Evolutionary conservation across 2,797 vertebrate genomes (phyloP).

Genomic region (Sebastes cheni): DNA sequence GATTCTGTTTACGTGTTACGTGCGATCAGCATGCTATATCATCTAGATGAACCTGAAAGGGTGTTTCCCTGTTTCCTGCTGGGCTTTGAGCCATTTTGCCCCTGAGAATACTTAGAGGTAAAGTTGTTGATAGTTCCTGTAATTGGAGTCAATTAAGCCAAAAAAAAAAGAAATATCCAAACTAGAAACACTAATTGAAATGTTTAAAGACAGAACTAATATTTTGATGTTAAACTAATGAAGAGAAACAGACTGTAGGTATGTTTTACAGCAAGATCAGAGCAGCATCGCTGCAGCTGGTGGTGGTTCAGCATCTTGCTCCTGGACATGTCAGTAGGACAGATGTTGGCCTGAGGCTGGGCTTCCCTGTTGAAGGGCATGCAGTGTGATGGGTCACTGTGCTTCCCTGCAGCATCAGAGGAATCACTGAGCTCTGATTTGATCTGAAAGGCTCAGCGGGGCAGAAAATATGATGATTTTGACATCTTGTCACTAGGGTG

Average conservation of each 20-base stretch:
- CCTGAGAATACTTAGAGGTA: not conserved
- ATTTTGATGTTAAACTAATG: too few relatives aligned
- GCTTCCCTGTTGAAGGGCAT: slow-evolving; percentile 11
- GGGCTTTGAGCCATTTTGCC: not conserved
- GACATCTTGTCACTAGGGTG: not conserved
- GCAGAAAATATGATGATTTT: not conserved
- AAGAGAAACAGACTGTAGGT: not conserved
- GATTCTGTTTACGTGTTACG: not conserved
- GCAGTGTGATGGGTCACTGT: not conserved
- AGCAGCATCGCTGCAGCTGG: slow-evolving; percentile 2
- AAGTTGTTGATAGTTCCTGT: not conserved
- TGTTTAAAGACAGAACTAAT: not conserved
- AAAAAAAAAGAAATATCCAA: not conserved
- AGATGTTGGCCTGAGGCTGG: not conserved
- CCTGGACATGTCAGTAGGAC: not conserved
- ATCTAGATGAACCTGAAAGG: not conserved
- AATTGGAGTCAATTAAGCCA: not conserved
- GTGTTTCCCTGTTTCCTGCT: not conserved
- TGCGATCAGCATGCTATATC: not conserved
- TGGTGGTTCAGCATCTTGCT: not conserved
- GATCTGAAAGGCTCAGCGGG: slow-evolving; percentile 4
- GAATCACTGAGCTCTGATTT: not conserved
- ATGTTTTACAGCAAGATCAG: not conserved
- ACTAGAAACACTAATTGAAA: not conserved
- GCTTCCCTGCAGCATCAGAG: not conserved